These are phyloP conservation scores for Periphyllus acericola DNA, from an alignment of 2,888 invertebrate species.

Conservation along the genomic window DNA sequence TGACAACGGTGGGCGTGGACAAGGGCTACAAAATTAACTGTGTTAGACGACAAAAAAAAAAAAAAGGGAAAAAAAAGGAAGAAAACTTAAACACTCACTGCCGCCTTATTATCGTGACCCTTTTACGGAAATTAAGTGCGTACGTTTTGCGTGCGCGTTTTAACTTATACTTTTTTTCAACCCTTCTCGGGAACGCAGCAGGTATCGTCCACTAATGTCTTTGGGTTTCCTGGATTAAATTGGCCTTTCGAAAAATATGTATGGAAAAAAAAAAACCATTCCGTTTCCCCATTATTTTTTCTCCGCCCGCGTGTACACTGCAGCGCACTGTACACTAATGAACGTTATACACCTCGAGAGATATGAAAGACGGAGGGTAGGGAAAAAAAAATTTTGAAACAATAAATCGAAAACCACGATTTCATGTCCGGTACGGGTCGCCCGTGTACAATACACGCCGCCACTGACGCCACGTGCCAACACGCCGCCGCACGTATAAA, in stretches of 20 bases:
- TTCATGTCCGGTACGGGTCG: not conserved
- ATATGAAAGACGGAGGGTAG: not conserved
- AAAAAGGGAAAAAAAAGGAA: constrained; percentile 21
- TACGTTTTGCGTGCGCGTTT: constrained; percentile 40
- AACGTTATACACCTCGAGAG: not conserved
- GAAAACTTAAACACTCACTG: constrained; percentile 36
- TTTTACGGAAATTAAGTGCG: constrained; percentile 55
- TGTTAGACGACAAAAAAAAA: constrained; percentile 18
- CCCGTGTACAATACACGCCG: not conserved
- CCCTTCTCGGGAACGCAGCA: constrained; percentile 23
- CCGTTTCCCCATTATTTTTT: constrained; percentile 6
- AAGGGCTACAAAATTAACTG: constrained; percentile 43
- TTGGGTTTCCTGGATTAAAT: constrained; percentile 54
- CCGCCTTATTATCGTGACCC: constrained; percentile 40
- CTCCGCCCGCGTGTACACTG: not conserved
- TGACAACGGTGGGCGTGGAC: constrained; percentile 45
- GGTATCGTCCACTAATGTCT: constrained; percentile 55
- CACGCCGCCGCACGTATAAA: not conserved
- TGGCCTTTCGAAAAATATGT: constrained; percentile 13
- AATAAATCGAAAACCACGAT: not conserved
- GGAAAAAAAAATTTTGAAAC: not conserved
- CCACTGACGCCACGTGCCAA: constrained; percentile 12
- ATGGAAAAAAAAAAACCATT: not conserved
- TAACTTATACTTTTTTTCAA: constrained; percentile 48
- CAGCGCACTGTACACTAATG: not conserved